Percentiles rank a stretch among this genome's conserved stretches.
Conservation (phyloP, 2,113 vertebrate species). For the Tetraodon nigroviridis region DNA sequence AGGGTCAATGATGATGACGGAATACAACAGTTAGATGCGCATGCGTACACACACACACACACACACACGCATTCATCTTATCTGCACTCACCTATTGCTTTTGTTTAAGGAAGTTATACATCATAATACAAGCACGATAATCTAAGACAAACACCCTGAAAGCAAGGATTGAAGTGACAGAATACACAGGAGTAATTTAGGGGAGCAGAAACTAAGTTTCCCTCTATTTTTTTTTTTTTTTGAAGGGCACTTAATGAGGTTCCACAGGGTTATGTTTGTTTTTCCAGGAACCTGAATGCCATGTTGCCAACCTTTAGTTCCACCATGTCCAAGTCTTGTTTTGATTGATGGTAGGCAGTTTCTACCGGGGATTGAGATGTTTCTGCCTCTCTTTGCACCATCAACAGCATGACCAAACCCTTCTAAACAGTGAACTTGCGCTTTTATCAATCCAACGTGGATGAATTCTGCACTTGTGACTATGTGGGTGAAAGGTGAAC, state of each 20-base stretch:
- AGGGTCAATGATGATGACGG: constrained; percentile 62
- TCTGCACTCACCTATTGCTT: background rate
- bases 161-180: background rate
- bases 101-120: background rate
- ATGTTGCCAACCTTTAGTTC: no score
- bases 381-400: no score
- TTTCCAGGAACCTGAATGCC: constrained; percentile 7
- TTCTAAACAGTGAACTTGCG: no score
- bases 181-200: background rate
- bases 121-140: background rate
- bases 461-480: constrained; percentile 8
- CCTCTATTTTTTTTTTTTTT: background rate
- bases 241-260: background rate
- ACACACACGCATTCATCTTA: background rate
- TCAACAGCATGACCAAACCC: no score
- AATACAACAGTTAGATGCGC: constrained; percentile 21
- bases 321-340: constrained; percentile 2
- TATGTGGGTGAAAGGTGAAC: constrained; percentile 67
- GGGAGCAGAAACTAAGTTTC: background rate
- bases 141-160: background rate
- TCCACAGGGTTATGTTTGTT: constrained; percentile 22
- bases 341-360: constrained; percentile 24
- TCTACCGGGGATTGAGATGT: constrained; percentile 4
- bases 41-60: constrained; percentile 16
- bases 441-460: constrained; percentile 4